Conservation (phyloP, 2,797 vertebrate genomes). For the Masticophis lateralis region DNA sequence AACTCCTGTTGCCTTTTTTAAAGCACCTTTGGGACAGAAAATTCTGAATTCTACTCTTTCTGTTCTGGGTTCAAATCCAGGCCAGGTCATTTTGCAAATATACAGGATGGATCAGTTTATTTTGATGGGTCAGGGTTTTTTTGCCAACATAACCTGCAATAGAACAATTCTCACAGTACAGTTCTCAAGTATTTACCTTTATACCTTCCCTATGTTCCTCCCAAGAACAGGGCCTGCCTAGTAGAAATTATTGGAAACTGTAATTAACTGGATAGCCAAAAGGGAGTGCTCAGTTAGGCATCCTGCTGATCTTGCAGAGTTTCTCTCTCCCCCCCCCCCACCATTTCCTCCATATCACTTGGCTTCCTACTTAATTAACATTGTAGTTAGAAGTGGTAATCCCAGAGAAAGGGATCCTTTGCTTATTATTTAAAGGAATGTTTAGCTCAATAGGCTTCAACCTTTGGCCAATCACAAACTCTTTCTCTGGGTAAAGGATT, state of each 20-base stretch:
- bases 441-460: background rate
- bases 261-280: background rate
- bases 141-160: background rate
- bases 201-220: background rate
- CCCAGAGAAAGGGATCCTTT: background rate
- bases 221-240: background rate
- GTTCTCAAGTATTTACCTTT: background rate
- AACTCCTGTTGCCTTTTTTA: background rate
- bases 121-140: background rate
- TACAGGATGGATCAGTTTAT: background rate
- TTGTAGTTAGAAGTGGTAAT: background rate
- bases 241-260: background rate
- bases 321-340: fast-evolving
- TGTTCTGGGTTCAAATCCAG: background rate
- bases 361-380: background rate
- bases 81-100: background rate
- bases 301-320: background rate
- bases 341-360: background rate
- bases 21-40: background rate
- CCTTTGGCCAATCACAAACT: background rate
- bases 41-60: background rate
- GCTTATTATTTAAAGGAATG: background rate
- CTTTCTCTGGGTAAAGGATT: background rate
- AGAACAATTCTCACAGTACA: background rate
- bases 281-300: background rate